Conservation (phyloP, 2,888 invertebrate genomes). For the Cynaeus angustus region DNA sequence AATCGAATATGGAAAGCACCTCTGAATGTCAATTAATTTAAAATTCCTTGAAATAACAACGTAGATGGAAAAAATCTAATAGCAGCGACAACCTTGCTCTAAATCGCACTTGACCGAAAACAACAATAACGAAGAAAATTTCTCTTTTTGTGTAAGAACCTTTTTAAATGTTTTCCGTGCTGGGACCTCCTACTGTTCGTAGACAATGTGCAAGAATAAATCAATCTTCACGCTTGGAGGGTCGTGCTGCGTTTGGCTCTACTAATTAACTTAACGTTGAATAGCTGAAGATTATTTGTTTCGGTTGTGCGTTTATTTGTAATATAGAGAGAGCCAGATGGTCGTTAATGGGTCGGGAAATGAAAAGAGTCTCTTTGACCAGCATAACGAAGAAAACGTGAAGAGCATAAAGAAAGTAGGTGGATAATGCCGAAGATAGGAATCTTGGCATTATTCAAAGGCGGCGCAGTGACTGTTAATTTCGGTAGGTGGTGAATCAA, state of each 20-base stretch:
- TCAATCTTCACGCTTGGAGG: slow-evolving; percentile 63
- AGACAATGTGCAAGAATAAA: slow-evolving; percentile 63
- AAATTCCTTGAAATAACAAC: slow-evolving; percentile 31
- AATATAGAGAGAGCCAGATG: slow-evolving; percentile 20
- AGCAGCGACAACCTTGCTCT: slow-evolving; percentile 32
- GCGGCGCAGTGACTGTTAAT: slow-evolving; percentile 32
- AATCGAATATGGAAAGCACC: slow-evolving; percentile 24
- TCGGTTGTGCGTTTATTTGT: slow-evolving; percentile 52
- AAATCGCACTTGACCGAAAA: slow-evolving; percentile 24
- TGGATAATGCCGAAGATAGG: slow-evolving; percentile 22
- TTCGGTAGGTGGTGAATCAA: slow-evolving; percentile 18
- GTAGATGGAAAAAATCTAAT: slow-evolving; percentile 12
- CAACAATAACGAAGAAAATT: neutral
- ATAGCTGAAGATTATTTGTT: slow-evolving; percentile 59
- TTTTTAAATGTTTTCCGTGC: slow-evolving; percentile 19
- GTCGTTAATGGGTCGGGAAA: no score
- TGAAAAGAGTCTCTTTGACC: no score
- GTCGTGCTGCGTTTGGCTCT: slow-evolving; percentile 57
- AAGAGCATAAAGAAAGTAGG: neutral
- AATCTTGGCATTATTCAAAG: slow-evolving; percentile 23
- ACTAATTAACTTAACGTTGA: slow-evolving; percentile 63
- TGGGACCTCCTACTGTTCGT: slow-evolving; percentile 57
- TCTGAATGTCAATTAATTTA: slow-evolving; percentile 41
- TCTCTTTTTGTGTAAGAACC: slow-evolving; percentile 25
- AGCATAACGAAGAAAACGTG: no score